A percentile compares a stretch with the other conserved stretches of the same genome.
Evolutionary conservation across 2,888 invertebrate genomes (phyloP).

Genomic region (Idaea straminata): DNA sequence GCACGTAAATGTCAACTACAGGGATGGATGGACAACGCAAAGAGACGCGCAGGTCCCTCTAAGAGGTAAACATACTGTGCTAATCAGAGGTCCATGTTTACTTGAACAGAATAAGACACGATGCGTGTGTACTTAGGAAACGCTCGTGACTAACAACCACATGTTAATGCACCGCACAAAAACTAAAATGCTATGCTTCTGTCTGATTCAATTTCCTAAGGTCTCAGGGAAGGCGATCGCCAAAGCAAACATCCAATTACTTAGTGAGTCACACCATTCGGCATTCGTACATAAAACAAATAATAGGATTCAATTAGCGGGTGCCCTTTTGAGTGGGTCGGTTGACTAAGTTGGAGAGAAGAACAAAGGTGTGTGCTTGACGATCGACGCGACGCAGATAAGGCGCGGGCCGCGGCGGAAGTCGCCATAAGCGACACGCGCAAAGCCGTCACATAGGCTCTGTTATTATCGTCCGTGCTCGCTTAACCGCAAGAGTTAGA

Average conservation of each 20-base stretch:
- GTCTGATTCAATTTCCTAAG: constrained; percentile 19
- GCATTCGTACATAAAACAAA: constrained; percentile 43
- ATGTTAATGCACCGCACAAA: constrained; percentile 40
- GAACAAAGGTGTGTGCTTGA: constrained; percentile 52
- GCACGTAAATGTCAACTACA: constrained; percentile 17
- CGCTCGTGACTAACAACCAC: constrained; percentile 40
- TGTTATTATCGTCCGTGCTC: constrained; percentile 7
- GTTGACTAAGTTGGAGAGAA: constrained; percentile 45
- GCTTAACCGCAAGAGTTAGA: constrained; percentile 8
- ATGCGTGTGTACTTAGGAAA: constrained; percentile 27
- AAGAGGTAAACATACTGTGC: constrained; percentile 30
- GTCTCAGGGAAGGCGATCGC: constrained; percentile 13
- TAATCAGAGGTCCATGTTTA: constrained; percentile 40
- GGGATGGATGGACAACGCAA: constrained; percentile 11
- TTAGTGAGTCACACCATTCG: constrained; percentile 40
- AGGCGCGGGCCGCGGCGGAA: constrained; percentile 52
- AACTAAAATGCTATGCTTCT: constrained; percentile 27
- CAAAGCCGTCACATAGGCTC: constrained; percentile 13
- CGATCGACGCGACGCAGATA: constrained; percentile 41
- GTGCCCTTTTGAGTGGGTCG: constrained; percentile 49
- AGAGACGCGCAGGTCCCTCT: not conserved
- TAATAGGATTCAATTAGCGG: constrained; percentile 57
- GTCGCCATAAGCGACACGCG: constrained; percentile 47
- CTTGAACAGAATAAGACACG: constrained; percentile 37
- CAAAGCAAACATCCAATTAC: constrained; percentile 35